A percentile compares a stretch with the other conserved stretches of the same genome.
These are phyloP conservation scores for Rhynchomys soricoides DNA, from an alignment of 2,113 vertebrate species.

Conservation along the genomic window DNA sequence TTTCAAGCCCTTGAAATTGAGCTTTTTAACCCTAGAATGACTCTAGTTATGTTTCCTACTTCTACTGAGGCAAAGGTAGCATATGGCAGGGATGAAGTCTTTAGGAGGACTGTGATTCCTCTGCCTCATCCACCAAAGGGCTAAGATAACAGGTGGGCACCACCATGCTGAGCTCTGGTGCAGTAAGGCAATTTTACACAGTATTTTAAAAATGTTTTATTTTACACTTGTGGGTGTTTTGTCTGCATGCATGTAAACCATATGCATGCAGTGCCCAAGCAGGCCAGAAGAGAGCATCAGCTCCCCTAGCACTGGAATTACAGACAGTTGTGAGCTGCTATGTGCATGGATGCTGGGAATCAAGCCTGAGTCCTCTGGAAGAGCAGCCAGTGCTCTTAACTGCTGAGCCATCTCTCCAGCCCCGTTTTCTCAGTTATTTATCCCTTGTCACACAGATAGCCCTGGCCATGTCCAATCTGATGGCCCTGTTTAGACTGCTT, in stretches of 20 bases:
- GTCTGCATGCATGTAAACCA: background rate
- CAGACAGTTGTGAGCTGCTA: background rate
- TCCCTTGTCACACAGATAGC: background rate
- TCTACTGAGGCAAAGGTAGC: background rate
- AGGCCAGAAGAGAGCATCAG: background rate
- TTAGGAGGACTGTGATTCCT: background rate
- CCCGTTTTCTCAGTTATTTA: background rate
- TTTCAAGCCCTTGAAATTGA: background rate
- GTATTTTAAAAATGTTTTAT: background rate
- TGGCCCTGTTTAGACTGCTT: background rate
- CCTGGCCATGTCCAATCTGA: background rate
- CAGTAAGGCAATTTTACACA: background rate
- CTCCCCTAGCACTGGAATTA: background rate
- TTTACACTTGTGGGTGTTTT: background rate
- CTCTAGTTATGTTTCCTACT: background rate
- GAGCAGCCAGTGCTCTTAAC: background rate
- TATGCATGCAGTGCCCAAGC: background rate
- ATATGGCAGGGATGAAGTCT: background rate
- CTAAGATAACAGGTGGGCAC: background rate
- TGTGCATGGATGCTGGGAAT: background rate
- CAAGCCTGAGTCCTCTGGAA: background rate
- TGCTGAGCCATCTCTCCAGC: background rate
- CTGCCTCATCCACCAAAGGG: background rate
- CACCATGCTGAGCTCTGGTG: background rate
- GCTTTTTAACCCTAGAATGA: background rate